These are phyloP conservation scores for Sorex maritimensis DNA, from an alignment of 2,797 vertebrate species.

Conservation along the genomic window DNA sequence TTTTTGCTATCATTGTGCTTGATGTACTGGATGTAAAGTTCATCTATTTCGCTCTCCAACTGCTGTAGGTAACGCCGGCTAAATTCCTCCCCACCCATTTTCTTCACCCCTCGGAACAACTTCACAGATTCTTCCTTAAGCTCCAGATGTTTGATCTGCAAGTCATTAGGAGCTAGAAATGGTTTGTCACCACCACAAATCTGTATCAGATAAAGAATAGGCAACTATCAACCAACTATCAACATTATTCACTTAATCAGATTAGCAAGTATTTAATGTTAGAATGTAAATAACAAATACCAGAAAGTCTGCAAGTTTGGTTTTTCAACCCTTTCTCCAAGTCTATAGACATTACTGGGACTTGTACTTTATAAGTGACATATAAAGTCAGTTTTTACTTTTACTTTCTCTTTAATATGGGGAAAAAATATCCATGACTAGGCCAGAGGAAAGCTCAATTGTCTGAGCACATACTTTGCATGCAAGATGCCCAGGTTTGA, in stretches of 20 bases:
- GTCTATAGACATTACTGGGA: neutral
- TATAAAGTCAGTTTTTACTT: slow-evolving; percentile 55
- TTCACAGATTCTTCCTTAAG: slow-evolving; percentile 96
- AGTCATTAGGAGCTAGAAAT: slow-evolving; percentile 97
- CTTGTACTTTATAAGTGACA: neutral
- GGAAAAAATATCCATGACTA: slow-evolving; percentile 53
- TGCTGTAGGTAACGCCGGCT: slow-evolving; percentile 98
- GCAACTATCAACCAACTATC: neutral
- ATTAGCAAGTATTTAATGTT: neutral
- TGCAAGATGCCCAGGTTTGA: too few species aligned
- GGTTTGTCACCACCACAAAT: slow-evolving; percentile 97
- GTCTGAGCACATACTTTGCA: too few species aligned
- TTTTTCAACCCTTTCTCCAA: neutral
- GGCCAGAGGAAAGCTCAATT: neutral
- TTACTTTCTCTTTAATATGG: slow-evolving; percentile 14
- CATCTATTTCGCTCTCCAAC: slow-evolving; percentile 96
- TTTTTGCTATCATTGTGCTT: slow-evolving; percentile 99
- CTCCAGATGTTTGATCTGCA: slow-evolving; percentile 94
- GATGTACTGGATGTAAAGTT: slow-evolving; percentile 99
- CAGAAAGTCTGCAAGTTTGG: neutral
- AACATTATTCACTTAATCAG: neutral
- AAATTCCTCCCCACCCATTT: slow-evolving; percentile 99
- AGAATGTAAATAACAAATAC: slow-evolving; percentile 23
- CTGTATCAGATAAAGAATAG: slow-evolving; percentile 86
- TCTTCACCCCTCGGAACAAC: slow-evolving; percentile 97